Conservation (phyloP, 2,888 invertebrate species). For the Encarsia formosa region DNA sequence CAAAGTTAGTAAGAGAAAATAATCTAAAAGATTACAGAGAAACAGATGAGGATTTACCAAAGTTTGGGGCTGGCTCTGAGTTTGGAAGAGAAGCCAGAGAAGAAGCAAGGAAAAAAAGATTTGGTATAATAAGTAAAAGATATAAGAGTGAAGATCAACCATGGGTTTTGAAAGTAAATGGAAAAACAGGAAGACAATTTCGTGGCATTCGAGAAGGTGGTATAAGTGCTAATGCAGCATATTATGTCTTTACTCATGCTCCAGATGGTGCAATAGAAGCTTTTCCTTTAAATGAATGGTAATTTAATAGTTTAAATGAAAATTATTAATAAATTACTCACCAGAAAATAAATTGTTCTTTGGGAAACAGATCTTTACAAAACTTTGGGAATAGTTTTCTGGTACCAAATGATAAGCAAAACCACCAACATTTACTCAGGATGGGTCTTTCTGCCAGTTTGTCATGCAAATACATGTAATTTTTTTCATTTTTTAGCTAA, state of each 20-base stretch:
- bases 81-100: slow-evolving; percentile 91
- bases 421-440: too few species aligned
- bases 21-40: slow-evolving; percentile 88
- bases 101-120: slow-evolving; percentile 89
- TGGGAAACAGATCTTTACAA: too few species aligned
- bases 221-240: slow-evolving; percentile 93
- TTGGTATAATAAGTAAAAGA: slow-evolving; percentile 81
- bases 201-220: slow-evolving; percentile 94
- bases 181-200: slow-evolving; percentile 79
- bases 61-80: slow-evolving; percentile 96
- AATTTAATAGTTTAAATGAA: slow-evolving; percentile 13
- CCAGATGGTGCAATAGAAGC: slow-evolving; percentile 94
- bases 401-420: too few species aligned
- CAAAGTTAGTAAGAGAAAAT: slow-evolving; percentile 91
- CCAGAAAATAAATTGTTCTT: too few species aligned
- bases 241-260: slow-evolving; percentile 96
- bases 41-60: slow-evolving; percentile 85
- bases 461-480: too few species aligned
- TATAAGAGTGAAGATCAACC: slow-evolving; percentile 95
- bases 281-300: slow-evolving; percentile 93
- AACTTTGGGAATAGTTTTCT: too few species aligned
- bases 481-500: too few species aligned
- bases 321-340: too few species aligned
- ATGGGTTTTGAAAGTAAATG: slow-evolving; percentile 89
- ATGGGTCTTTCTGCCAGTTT: too few species aligned